These are phyloP conservation scores for Dendrolimus kikuchii DNA, from an alignment of 1,140 invertebrate genomes.

Conservation along the genomic window DNA sequence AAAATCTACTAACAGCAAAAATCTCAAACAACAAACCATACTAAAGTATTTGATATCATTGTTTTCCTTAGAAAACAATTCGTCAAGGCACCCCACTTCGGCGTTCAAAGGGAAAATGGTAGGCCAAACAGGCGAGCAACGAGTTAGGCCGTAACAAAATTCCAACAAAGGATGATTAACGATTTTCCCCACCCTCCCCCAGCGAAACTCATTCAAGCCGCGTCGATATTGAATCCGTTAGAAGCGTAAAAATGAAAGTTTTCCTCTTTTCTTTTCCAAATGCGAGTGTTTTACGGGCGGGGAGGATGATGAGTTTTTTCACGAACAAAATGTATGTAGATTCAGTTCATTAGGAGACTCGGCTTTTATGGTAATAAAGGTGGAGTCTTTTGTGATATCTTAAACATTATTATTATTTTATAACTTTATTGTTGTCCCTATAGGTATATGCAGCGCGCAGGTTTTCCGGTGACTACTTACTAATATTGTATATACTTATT, in stretches of 20 bases:
- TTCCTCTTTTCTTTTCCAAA: constrained; percentile 49
- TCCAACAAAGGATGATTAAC: constrained; percentile 72
- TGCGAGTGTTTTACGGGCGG: constrained; percentile 23
- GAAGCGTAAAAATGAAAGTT: constrained; percentile 68
- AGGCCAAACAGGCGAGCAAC: constrained; percentile 66
- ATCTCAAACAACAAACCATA: too few relatives aligned
- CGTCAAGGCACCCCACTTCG: constrained; percentile 57
- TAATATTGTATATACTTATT: too few relatives aligned
- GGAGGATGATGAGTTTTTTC: constrained; percentile 1
- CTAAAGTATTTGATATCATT: constrained; percentile 19
- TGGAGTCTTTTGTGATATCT: too few relatives aligned
- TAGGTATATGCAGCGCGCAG: too few relatives aligned
- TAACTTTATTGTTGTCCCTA: too few relatives aligned
- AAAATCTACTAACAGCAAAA: too few relatives aligned
- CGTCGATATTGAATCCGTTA: constrained; percentile 70
- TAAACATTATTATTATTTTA: too few relatives aligned
- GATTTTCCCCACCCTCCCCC: constrained; percentile 59
- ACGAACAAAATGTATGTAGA: neutral
- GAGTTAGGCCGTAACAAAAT: constrained; percentile 70
- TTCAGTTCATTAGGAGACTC: neutral
- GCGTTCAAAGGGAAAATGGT: constrained; percentile 58
- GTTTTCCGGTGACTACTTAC: too few relatives aligned
- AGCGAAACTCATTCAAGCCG: constrained; percentile 59
- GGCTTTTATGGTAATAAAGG: too few relatives aligned
- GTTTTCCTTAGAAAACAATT: constrained; percentile 63